Evolutionary conservation across 2,113 vertebrate genomes (phyloP).

Genomic region (Polyodon spathula): DNA sequence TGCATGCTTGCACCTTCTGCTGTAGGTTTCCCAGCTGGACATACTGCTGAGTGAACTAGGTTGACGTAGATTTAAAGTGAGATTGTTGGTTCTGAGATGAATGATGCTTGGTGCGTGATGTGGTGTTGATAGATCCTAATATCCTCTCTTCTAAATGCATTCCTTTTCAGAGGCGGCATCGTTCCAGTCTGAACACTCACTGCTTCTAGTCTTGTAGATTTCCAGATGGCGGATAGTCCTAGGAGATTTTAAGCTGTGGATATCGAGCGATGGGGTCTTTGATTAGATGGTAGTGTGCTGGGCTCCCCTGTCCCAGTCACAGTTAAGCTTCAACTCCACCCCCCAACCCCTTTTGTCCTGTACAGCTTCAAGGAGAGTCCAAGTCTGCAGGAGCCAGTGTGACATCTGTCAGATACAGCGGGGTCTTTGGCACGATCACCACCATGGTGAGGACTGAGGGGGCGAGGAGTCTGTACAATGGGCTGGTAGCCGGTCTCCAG

Average conservation of each 20-base stretch:
- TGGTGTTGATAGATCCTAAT: too few relatives aligned
- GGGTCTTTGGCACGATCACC: conserved; percentile 63
- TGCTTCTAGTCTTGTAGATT: conserved; percentile 19
- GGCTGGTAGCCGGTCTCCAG: conserved; percentile 68
- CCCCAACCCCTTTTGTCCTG: conserved; percentile 26
- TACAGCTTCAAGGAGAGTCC: conserved; percentile 72
- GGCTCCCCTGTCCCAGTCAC: conserved; percentile 19
- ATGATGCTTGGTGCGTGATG: too few relatives aligned
- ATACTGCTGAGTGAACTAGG: too few relatives aligned
- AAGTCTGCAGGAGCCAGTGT: conserved; percentile 22
- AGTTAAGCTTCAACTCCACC: conserved; percentile 40
- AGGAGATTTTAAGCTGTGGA: conserved; percentile 26
- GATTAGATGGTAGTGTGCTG: conserved; percentile 23
- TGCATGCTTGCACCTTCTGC: too few relatives aligned
- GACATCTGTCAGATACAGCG: conserved; percentile 44
- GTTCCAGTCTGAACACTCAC: too few relatives aligned
- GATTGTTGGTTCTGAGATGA: too few relatives aligned
- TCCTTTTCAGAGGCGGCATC: too few relatives aligned
- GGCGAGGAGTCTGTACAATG: conserved; percentile 60
- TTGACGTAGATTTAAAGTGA: too few relatives aligned
- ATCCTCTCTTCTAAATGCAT: conserved; percentile 9
- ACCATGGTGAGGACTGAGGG: conserved; percentile 70
- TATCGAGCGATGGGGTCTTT: conserved; percentile 3
- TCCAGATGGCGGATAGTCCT: conserved; percentile 25
- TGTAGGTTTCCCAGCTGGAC: too few relatives aligned